Evolutionary conservation across 1,140 invertebrate genomes (phyloP), one percentile per base, ranked within the genome.

Genomic region (Brachionus plicatilis): DNA sequence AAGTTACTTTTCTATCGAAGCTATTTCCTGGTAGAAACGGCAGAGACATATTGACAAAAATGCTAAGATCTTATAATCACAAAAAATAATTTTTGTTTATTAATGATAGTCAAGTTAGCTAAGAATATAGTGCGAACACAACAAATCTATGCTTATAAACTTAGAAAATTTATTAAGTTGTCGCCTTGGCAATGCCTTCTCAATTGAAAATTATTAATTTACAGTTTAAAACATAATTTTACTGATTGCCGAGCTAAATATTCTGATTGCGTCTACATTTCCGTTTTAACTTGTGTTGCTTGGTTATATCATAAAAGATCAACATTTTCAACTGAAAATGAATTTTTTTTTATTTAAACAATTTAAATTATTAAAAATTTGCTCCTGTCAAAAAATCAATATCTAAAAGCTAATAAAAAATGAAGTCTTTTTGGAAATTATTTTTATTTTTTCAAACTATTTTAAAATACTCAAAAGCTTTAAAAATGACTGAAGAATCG

Each of bases 11-110:
- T n/a, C 79, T 83, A 83, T 86, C 87, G 80, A 88, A 88, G 47
- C 86, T 86, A 80, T 89, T 88, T 72, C 88, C 88, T 43, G 88
- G 88, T 80, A 89, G 85, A 85, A 88, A 88, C 82, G 88, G 88
- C 86, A 89, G 86, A 68, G 88, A 86, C 88, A 89, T 88, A n/a
- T 70, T 65, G 37, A 68, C 41, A 68, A 17, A 56, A 80, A 60
- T 80, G 14, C 33, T 82, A 41, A 24, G 41, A 24, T 27, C 20
- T 14, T 27, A 50, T 9, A 76, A 37, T 37, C n/a, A 76, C 12
- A 75, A 45, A 76, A 50, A 50, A 50, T 76, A 50, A 76, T 20
- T 50, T 76, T 76, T 76, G 72, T 76, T 76, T 76, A 76, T 76
- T 75, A 50, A 50, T 50, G 45, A 76, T 76, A 76, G 45, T 76